These are phyloP conservation scores for Thaumatotibia leucotreta DNA, from an alignment of 1,140 invertebrate genomes.

Conservation along the genomic window DNA sequence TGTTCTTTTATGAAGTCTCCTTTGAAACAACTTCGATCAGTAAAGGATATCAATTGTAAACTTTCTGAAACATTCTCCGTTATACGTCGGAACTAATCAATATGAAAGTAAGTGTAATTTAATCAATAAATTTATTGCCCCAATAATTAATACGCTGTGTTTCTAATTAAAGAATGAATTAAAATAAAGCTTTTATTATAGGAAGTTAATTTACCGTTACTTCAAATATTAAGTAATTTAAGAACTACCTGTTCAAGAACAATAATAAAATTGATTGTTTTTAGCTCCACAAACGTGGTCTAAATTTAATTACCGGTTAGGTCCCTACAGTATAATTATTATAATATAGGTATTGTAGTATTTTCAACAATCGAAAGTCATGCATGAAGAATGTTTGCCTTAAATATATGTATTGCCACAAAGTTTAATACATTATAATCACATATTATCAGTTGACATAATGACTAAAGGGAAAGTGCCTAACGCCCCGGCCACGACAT, in stretches of 20 bases:
- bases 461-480: too few species aligned
- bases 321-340: too few species aligned
- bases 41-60: not conserved
- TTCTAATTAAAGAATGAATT: constrained; percentile 17
- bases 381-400: too few species aligned
- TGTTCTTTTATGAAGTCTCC: too few species aligned
- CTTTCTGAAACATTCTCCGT: not conserved
- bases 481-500: too few species aligned
- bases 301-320: too few species aligned
- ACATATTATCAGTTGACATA: too few species aligned
- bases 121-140: not conserved
- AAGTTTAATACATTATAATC: too few species aligned
- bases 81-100: not conserved
- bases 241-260: too few species aligned
- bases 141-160: not conserved
- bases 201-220: not conserved
- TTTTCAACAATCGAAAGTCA: too few species aligned
- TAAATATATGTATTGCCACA: not conserved
- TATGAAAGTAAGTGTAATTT: not conserved
- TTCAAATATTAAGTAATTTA: not conserved
- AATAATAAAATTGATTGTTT: too few species aligned
- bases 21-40: not conserved
- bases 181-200: constrained; percentile 33
- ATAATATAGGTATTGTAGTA: not conserved
- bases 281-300: too few species aligned